Conservation (phyloP, 2,888 invertebrate species). For the Drosophila rubida region DNA sequence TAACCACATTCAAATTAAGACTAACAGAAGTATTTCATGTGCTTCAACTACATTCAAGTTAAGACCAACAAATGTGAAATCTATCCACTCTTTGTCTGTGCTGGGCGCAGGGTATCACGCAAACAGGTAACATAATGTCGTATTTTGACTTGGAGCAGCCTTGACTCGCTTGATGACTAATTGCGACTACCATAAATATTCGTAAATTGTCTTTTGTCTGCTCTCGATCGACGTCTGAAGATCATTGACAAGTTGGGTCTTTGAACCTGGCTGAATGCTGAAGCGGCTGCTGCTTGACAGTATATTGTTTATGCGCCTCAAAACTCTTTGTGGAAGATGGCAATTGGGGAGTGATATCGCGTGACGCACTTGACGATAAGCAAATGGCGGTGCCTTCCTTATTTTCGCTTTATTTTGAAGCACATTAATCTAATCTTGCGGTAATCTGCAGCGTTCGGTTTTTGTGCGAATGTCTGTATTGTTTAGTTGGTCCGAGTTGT, state of each 20-base stretch:
- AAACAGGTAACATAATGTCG: not conserved
- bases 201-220: constrained; percentile 21
- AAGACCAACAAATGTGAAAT: too few species aligned
- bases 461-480: not conserved
- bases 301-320: not conserved
- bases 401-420: constrained; percentile 1
- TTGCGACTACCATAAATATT: constrained; percentile 24
- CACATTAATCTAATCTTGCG: constrained; percentile 46
- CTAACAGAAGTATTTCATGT: too few species aligned
- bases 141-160: constrained; percentile 6
- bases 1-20: too few species aligned
- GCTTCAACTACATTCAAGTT: too few species aligned
- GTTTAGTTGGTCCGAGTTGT: constrained; percentile 1
- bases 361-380: constrained; percentile 31
- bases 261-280: constrained; percentile 18
- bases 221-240: constrained; percentile 24
- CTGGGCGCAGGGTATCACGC: not conserved
- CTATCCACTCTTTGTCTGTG: too few species aligned
- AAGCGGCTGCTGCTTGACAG: not conserved
- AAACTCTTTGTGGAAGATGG: constrained; percentile 3
- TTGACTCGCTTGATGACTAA: constrained; percentile 29
- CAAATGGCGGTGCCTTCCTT: constrained; percentile 11
- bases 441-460: constrained; percentile 34
- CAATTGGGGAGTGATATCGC: constrained; percentile 19
- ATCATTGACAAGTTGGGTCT: constrained; percentile 38